Evolutionary conservation across 1,140 invertebrate species (phyloP).

Genomic region (Pristionchus pacificus): DNA sequence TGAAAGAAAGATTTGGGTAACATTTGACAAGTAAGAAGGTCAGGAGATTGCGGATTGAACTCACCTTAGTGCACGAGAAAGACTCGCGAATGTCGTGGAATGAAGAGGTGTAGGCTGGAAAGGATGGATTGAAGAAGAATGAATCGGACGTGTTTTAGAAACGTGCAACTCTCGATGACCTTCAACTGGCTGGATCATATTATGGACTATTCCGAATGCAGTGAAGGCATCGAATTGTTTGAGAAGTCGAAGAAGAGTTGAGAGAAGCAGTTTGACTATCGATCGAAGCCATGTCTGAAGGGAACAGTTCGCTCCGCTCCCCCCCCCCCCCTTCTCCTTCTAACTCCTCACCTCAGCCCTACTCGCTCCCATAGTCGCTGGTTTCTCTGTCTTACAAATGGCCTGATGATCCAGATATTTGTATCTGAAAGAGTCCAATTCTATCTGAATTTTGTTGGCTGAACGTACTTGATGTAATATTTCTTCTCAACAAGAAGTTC

Average conservation of each 20-base stretch:
- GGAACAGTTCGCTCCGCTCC: background rate
- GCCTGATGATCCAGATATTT: constrained; percentile 17
- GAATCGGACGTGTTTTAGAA: background rate
- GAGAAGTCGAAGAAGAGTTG: background rate
- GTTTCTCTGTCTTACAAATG: constrained; percentile 20
- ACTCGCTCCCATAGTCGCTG: background rate
- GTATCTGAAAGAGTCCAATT: constrained; percentile 11
- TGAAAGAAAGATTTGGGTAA: too few species aligned
- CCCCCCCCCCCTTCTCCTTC: background rate
- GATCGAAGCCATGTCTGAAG: background rate
- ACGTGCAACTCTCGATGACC: background rate
- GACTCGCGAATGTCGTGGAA: constrained; percentile 35
- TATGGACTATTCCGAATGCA: background rate
- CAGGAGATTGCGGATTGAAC: constrained; percentile 7
- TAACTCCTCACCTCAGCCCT: background rate
- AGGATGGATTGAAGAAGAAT: too few species aligned
- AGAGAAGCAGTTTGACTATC: background rate
- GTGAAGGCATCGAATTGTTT: background rate
- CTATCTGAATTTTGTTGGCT: background rate
- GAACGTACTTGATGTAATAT: constrained; percentile 47
- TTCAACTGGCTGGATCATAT: background rate
- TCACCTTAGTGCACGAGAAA: constrained; percentile 30
- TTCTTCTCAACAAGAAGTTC: constrained; percentile 46
- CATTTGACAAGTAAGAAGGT: too few species aligned
- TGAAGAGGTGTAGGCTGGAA: constrained; percentile 39